phyloP scores from a whole-genome alignment of 2,888 invertebrate genomes.

The Leucophenga maculata region DNA sequence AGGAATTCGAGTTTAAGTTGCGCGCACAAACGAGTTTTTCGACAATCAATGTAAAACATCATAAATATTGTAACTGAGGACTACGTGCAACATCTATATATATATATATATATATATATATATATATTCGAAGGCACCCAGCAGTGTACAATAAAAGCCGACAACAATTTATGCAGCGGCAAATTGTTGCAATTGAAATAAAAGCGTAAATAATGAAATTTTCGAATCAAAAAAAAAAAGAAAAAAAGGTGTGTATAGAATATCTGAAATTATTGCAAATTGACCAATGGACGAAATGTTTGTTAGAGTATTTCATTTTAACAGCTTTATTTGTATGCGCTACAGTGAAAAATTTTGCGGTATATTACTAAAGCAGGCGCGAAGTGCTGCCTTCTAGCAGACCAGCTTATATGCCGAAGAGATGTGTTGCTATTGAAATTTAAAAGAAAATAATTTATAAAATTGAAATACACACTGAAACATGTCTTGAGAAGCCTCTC shows the following conservation, averaged over 20 bases:
- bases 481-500: too few relatives aligned
- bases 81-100: constrained; percentile 10
- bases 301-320: too few relatives aligned
- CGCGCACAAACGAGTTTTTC: constrained; percentile 41
- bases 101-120: constrained; percentile 25
- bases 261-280: constrained; percentile 49
- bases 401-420: too few relatives aligned
- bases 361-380: too few relatives aligned
- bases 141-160: background rate
- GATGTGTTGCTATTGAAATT: too few relatives aligned
- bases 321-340: too few relatives aligned
- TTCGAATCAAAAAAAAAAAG: background rate
- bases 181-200: constrained; percentile 53
- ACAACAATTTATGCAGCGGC: background rate
- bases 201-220: constrained; percentile 32
- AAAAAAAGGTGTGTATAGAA: background rate
- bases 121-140: constrained; percentile 22
- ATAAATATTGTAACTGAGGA: background rate
- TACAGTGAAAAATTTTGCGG: too few relatives aligned
- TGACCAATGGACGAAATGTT: constrained; percentile 38
- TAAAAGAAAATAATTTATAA: too few relatives aligned
- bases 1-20: constrained; percentile 27
- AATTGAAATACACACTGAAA: too few relatives aligned
- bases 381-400: too few relatives aligned
- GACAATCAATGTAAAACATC: constrained; percentile 36